Percentiles rank a stretch among this genome's conserved stretches.
These are phyloP conservation scores for Ectemnius continuus DNA, from an alignment of 2,888 invertebrate species.

Conservation along the genomic window DNA sequence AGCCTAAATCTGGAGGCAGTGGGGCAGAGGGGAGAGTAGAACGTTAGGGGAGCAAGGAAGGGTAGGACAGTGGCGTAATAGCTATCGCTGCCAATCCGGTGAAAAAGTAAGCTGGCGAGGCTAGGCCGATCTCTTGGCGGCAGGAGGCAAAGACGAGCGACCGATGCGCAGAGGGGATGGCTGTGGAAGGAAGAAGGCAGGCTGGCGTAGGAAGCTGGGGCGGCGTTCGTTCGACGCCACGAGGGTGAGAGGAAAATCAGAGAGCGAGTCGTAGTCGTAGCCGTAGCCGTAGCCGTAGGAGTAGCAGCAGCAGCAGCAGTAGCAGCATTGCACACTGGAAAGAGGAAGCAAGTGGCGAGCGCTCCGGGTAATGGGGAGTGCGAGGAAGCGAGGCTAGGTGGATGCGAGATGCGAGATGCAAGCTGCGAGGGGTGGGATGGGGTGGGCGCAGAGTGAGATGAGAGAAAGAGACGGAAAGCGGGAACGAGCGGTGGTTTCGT, in stretches of 20 bases:
- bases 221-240: too few relatives aligned
- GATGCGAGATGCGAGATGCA: conserved; percentile 8
- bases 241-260: conserved; percentile 15
- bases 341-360: conserved; percentile 28
- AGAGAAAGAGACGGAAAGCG: conserved; percentile 35
- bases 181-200: too few relatives aligned
- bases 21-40: too few relatives aligned
- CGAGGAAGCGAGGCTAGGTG: conserved; percentile 17
- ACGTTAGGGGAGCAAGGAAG: too few relatives aligned
- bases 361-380: conserved; percentile 19
- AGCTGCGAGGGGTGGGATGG: conserved; percentile 24
- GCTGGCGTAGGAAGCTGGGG: too few relatives aligned
- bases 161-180: too few relatives aligned
- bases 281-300: not conserved
- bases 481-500: conserved; percentile 58
- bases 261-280: conserved; percentile 11
- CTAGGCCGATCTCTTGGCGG: too few relatives aligned
- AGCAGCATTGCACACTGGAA: conserved; percentile 35
- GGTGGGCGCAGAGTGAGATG: conserved; percentile 46
- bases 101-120: too few relatives aligned
- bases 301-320: not conserved
- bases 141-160: too few relatives aligned
- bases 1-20: too few relatives aligned
- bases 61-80: too few relatives aligned
- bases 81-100: too few relatives aligned